A percentile compares a stretch with the other conserved stretches of the same genome.
phyloP scores from a whole-genome alignment of 1,140 invertebrate genomes.

The Acromyrmex echinatior region DNA sequence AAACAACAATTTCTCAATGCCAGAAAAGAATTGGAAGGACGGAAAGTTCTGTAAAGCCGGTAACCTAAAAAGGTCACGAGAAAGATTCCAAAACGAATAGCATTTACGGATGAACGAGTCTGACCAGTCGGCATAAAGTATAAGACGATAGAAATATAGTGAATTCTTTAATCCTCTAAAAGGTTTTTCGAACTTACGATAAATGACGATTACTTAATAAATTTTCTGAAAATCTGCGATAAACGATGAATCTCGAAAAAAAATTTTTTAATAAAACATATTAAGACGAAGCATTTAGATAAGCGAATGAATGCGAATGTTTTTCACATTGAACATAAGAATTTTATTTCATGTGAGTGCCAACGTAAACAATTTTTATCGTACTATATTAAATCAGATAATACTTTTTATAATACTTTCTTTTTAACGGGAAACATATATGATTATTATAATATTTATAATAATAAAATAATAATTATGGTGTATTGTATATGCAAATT shows the following conservation, averaged over 20 bases:
- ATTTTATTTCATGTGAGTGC: neutral
- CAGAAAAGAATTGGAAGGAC: neutral
- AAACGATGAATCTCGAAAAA: neutral
- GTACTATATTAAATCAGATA: neutral
- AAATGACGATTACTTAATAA: constrained; percentile 34
- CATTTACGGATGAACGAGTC: constrained; percentile 71
- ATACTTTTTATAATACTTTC: neutral
- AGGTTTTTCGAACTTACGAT: constrained; percentile 53
- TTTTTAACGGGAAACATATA: neutral
- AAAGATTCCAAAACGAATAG: constrained; percentile 69
- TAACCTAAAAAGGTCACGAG: constrained; percentile 66
- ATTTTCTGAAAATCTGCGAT: constrained; percentile 22
- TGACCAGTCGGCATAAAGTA: constrained; percentile 55
- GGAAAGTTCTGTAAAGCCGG: constrained; percentile 30
- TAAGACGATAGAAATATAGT: constrained; percentile 28
- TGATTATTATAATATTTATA: neutral
- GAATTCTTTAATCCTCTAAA: constrained; percentile 79
- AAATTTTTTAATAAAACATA: neutral
- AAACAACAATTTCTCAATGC: constrained; percentile 68
- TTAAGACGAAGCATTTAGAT: neutral
- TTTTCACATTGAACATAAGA: neutral
- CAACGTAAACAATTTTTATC: neutral
- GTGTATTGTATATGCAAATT: neutral
- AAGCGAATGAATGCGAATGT: neutral
- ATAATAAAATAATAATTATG: constrained; percentile 1